phyloP scores from a whole-genome alignment of 2,797 vertebrate species.

The Taenioides sp. region DNA sequence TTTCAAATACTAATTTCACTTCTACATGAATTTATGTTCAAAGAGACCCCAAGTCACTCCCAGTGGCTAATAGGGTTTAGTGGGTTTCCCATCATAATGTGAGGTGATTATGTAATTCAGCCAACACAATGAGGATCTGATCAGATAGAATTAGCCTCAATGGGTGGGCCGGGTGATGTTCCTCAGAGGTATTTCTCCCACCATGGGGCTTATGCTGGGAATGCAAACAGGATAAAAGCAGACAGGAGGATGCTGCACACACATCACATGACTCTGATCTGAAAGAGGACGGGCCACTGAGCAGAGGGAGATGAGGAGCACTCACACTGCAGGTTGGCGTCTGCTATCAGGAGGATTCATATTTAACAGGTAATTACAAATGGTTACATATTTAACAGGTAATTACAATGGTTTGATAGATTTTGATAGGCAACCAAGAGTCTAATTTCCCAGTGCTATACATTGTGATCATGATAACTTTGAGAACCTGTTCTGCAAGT shows the following conservation, averaged over 20 bases:
- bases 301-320: slow-evolving; percentile 31
- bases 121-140: slow-evolving; percentile 43
- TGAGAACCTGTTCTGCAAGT: not conserved
- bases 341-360: slow-evolving; percentile 14
- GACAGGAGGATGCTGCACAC: slow-evolving; percentile 39
- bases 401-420: slow-evolving; percentile 31
- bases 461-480: not conserved
- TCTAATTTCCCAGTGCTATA: not conserved
- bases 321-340: slow-evolving; percentile 14
- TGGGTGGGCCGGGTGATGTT: slow-evolving; percentile 43
- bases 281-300: slow-evolving; percentile 41
- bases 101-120: slow-evolving; percentile 39
- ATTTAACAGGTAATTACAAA: slow-evolving; percentile 54
- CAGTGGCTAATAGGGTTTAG: not conserved
- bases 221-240: slow-evolving; percentile 40
- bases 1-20: not conserved
- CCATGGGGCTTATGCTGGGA: slow-evolving; percentile 28
- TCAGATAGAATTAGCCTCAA: slow-evolving; percentile 45
- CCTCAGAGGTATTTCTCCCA: slow-evolving; percentile 36
- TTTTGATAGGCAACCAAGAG: not conserved
- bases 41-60: not conserved
- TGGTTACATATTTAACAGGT: slow-evolving; percentile 48
- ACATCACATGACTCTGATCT: slow-evolving; percentile 78
- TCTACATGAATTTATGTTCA: not conserved
- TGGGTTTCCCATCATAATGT: slow-evolving; percentile 12